Percentiles rank a stretch among this genome's conserved stretches.
phyloP scores from a whole-genome alignment of 2,888 invertebrate genomes.

The Eilema griseolum region DNA sequence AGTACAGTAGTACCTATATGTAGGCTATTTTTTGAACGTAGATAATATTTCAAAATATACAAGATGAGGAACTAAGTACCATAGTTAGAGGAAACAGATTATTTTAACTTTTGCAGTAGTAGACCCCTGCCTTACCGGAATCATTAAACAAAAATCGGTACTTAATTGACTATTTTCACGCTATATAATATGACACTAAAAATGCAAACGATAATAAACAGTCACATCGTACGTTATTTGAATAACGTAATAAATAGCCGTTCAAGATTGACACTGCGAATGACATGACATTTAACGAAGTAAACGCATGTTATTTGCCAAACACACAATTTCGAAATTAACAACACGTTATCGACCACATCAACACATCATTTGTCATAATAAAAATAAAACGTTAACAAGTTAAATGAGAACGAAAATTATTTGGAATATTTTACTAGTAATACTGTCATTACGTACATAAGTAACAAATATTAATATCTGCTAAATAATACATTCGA shows the following conservation, averaged over 20 bases:
- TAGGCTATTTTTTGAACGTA: no score
- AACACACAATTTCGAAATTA: neutral
- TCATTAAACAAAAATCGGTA: no score
- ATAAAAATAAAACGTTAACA: neutral
- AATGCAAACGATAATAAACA: neutral
- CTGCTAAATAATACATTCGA: conserved; percentile 16
- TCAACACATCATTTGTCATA: neutral
- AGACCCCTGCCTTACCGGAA: no score
- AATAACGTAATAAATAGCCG: no score
- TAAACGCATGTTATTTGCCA: neutral
- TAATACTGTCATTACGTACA: neutral
- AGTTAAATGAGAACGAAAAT: neutral
- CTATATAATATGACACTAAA: no score
- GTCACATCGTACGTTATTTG: neutral
- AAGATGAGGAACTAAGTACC: no score
- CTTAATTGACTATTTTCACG: no score
- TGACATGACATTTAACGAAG: conserved; percentile 4
- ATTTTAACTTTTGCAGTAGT: no score
- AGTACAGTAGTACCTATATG: no score
- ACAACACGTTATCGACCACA: neutral
- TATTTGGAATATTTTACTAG: neutral
- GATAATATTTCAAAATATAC: no score
- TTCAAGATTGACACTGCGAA: neutral
- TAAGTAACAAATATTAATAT: neutral
- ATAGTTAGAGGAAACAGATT: no score